Evolutionary conservation across 92 coral and sea anemone genomes (phyloP).

Genomic region (Parazoanthus swiftii): DNA sequence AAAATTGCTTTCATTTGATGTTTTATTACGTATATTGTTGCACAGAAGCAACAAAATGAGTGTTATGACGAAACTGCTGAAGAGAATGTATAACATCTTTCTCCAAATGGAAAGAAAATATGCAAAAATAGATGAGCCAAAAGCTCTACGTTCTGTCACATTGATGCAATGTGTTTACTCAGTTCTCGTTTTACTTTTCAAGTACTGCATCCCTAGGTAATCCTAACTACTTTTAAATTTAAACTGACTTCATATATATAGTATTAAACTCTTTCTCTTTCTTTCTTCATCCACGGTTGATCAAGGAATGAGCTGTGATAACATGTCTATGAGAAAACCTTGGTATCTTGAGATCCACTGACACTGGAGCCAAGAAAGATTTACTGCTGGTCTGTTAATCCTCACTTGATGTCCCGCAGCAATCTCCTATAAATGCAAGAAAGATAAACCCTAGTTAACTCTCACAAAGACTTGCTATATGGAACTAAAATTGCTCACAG

Average conservation of each 20-base stretch:
- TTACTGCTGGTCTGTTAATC: background rate
- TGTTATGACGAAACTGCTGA: background rate
- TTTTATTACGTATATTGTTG: too few species aligned
- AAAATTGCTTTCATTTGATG: background rate
- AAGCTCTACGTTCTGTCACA: conserved; percentile 15
- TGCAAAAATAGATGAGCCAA: background rate
- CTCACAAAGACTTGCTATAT: too few species aligned
- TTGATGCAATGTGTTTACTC: conserved; percentile 14
- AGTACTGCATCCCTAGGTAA: background rate
- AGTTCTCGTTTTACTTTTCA: background rate
- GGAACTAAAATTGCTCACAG: background rate
- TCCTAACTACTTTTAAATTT: background rate
- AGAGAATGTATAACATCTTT: background rate
- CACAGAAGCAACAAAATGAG: background rate
- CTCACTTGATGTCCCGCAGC: background rate
- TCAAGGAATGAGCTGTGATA: background rate
- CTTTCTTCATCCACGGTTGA: background rate
- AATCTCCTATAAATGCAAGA: background rate
- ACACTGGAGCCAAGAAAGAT: conserved; percentile 1
- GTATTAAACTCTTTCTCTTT: background rate
- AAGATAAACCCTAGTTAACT: background rate
- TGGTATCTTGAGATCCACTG: background rate
- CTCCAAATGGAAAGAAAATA: background rate
- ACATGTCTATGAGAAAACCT: background rate
- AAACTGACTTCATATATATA: background rate